These are phyloP conservation scores for Echinarachnius parma DNA, from an alignment of 53 echinoderm and acorn worm species.

Conservation along the genomic window DNA sequence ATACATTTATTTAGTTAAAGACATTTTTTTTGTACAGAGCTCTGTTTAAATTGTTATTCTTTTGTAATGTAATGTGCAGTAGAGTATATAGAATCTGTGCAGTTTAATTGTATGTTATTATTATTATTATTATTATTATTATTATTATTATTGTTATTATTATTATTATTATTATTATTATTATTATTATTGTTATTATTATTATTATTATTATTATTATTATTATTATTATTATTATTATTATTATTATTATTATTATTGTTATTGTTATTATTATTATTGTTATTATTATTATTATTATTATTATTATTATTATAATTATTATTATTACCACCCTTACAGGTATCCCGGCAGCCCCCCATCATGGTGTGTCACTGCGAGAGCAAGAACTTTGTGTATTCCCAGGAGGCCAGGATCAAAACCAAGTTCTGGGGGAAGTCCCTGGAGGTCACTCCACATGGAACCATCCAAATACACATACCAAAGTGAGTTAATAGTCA, in stretches of 20 bases:
- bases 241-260: background rate
- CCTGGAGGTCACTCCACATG: slow-evolving; percentile 91
- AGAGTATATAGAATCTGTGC: no score
- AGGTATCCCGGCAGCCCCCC: slow-evolving; percentile 99
- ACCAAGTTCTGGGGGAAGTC: slow-evolving; percentile 99
- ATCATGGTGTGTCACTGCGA: slow-evolving; percentile 87
- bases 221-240: slow-evolving; percentile 3
- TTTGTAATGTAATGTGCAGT: no score
- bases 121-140: background rate
- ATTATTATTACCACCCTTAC: background rate
- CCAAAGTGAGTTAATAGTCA: slow-evolving; percentile 87
- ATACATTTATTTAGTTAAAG: no score
- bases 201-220: background rate
- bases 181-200: background rate
- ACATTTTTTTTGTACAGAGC: no score
- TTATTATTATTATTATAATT: background rate
- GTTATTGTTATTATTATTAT: background rate
- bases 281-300: background rate
- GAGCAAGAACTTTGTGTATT: slow-evolving; percentile 87
- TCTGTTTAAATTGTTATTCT: no score
- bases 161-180: background rate
- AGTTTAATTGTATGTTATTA: no score
- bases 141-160: background rate
- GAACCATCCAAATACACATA: slow-evolving; percentile 84
- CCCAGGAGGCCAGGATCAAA: slow-evolving; percentile 92